These are phyloP conservation scores for Epistrophella euchroma DNA, from an alignment of 2,888 invertebrate genomes.

Conservation along the genomic window DNA sequence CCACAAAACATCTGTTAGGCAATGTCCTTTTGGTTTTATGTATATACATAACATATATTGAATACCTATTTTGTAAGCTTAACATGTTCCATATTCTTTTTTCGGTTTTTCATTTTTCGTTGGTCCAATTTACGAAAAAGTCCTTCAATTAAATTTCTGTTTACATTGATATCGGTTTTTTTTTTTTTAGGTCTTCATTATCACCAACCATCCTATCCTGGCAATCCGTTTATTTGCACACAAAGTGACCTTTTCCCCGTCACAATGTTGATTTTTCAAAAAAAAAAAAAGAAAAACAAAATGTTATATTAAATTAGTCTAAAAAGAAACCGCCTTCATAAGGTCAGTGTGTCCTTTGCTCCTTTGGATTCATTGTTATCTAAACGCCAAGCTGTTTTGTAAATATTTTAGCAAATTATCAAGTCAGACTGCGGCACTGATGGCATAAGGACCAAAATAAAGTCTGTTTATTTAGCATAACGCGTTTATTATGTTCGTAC, in stretches of 20 bases:
- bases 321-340: background rate
- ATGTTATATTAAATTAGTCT: conserved; percentile 1
- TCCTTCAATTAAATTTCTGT: conserved; percentile 54
- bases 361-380: background rate
- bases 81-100: conserved; percentile 17
- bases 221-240: conserved; percentile 55
- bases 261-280: conserved; percentile 10
- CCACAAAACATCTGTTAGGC: background rate
- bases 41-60: background rate
- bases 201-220: conserved; percentile 21
- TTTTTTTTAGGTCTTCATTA: conserved; percentile 34
- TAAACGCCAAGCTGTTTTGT: conserved; percentile 17
- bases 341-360: conserved; percentile 1
- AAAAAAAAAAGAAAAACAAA: background rate
- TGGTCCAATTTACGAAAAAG: background rate
- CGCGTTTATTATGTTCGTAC: conserved; percentile 45
- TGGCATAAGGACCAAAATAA: background rate
- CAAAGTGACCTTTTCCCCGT: conserved; percentile 40
- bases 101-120: background rate
- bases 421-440: conserved; percentile 14
- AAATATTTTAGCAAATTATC: conserved; percentile 27
- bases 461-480: conserved; percentile 50
- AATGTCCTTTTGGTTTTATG: background rate
- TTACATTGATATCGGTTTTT: conserved; percentile 42
- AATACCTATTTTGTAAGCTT: background rate